These are phyloP conservation scores for Helogale parvula DNA, from an alignment of 2,113 vertebrate species.

Conservation along the genomic window DNA sequence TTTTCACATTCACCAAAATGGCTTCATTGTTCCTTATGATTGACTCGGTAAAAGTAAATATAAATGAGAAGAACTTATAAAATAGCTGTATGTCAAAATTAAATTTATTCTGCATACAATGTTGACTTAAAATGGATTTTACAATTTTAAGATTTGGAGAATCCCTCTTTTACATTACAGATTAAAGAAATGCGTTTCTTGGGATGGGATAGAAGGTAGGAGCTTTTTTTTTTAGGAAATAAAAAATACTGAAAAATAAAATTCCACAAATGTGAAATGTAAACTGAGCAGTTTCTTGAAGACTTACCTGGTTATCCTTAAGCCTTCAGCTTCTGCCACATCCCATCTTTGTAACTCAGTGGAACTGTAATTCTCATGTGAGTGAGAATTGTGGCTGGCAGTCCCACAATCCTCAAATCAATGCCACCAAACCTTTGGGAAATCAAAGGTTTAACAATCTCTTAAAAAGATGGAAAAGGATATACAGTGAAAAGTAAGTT, in stretches of 20 bases:
- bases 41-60: conserved; percentile 1
- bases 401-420: not conserved
- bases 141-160: not conserved
- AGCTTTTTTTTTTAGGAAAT: not conserved
- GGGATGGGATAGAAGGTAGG: not conserved
- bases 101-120: not conserved
- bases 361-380: not conserved
- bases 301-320: not conserved
- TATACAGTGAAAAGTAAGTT: not conserved
- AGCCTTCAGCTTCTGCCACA: not conserved
- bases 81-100: not conserved
- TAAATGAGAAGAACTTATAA: not conserved
- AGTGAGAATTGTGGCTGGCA: not conserved
- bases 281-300: not conserved
- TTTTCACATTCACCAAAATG: not conserved
- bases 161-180: not conserved
- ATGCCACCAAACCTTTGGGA: not conserved
- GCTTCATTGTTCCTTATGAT: not conserved
- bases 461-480: not conserved
- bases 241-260: not conserved
- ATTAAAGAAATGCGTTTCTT: not conserved
- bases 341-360: not conserved
- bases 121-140: not conserved
- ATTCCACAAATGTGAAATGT: not conserved
- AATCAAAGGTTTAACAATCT: not conserved